These are phyloP conservation scores for Epinephelus coioides DNA, from an alignment of 2,797 vertebrate species.

Conservation along the genomic window DNA sequence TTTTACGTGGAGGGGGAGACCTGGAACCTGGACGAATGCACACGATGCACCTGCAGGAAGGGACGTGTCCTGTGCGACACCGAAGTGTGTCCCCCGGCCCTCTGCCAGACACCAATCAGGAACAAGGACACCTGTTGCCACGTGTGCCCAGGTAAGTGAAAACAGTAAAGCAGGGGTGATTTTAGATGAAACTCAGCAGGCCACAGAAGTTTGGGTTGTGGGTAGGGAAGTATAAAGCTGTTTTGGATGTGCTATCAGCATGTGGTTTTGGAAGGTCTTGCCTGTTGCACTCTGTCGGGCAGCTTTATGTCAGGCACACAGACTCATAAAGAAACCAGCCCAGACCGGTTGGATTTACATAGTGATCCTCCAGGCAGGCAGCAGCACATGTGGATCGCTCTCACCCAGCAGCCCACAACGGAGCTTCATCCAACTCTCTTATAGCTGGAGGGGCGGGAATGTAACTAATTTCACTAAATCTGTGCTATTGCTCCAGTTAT, in stretches of 20 bases:
- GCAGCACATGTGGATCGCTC: constrained; percentile 68
- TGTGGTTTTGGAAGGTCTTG: constrained; percentile 69
- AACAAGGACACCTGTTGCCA: constrained; percentile 87
- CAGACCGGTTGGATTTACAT: constrained; percentile 71
- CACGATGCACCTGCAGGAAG: constrained; percentile 87
- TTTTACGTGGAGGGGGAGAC: constrained; percentile 89
- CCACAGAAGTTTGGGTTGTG: neutral
- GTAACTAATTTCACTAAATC: constrained; percentile 42
- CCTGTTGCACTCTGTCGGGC: constrained; percentile 58
- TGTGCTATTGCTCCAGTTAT: constrained; percentile 20
- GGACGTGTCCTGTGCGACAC: constrained; percentile 89
- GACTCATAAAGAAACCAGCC: constrained; percentile 81
- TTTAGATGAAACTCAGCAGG: constrained; percentile 13
- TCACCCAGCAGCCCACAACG: constrained; percentile 24
- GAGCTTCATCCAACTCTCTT: constrained; percentile 40
- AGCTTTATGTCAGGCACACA: constrained; percentile 75
- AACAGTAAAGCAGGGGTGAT: neutral
- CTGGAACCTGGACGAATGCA: constrained; percentile 90
- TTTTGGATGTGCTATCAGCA: constrained; percentile 63
- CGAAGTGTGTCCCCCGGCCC: constrained; percentile 87
- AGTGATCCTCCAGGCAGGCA: constrained; percentile 56
- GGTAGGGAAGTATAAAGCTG: constrained; percentile 43
- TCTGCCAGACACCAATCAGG: constrained; percentile 84
- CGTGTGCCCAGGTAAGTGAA: constrained; percentile 83
- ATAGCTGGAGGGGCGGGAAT: constrained; percentile 37